Conservation (phyloP, 2,888 invertebrate species). For the Trissoscelio sp. region DNA sequence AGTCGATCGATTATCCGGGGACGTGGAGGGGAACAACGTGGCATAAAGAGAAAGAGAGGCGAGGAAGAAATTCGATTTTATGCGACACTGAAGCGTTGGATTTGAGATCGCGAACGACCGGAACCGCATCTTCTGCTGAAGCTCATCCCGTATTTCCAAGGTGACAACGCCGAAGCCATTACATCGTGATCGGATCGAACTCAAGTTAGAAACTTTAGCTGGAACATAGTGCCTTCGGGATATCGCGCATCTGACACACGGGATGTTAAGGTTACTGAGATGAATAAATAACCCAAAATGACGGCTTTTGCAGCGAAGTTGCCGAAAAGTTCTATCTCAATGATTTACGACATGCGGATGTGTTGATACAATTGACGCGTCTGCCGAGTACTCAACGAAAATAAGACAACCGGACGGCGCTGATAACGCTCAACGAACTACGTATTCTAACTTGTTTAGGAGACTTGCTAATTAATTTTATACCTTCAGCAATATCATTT, state of each 20-base stretch:
- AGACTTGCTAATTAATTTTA: neutral
- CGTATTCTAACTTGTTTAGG: neutral
- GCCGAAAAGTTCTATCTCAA: constrained; percentile 55
- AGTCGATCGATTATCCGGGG: constrained; percentile 53
- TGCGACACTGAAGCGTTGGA: constrained; percentile 65
- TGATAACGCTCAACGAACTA: neutral
- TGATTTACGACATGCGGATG: constrained; percentile 54
- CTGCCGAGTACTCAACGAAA: neutral
- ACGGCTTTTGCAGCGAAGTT: constrained; percentile 44
- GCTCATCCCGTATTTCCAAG: constrained; percentile 75
- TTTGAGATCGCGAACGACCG: constrained; percentile 67
- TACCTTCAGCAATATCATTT: no score
- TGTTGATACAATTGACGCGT: constrained; percentile 47
- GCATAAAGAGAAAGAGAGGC: constrained; percentile 25
- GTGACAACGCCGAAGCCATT: constrained; percentile 74
- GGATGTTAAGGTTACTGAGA: constrained; percentile 67
- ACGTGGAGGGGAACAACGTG: constrained; percentile 15
- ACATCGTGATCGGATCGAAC: constrained; percentile 77
- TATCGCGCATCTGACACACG: constrained; percentile 63
- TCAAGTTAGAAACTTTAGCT: constrained; percentile 71
- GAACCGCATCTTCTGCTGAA: constrained; percentile 64
- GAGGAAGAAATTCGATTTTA: constrained; percentile 62
- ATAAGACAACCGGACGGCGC: constrained; percentile 1
- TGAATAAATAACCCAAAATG: constrained; percentile 75
- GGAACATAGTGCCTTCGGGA: constrained; percentile 66